These are phyloP conservation scores for Atherix ibis DNA, from an alignment of 2,888 invertebrate genomes.

Conservation along the genomic window DNA sequence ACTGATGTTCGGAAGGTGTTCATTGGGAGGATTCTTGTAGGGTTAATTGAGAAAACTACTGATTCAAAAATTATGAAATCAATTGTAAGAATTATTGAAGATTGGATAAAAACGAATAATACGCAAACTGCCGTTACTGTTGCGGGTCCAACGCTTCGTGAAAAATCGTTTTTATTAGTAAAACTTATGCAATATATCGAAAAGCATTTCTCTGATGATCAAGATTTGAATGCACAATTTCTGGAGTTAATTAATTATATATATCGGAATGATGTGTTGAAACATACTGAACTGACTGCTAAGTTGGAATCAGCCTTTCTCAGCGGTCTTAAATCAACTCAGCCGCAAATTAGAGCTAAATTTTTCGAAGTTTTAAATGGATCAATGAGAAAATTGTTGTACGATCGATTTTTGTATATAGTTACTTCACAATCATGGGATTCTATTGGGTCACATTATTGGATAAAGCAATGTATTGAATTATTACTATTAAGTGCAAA, in stretches of 20 bases:
- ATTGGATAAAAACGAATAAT: slow-evolving; percentile 84
- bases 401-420: slow-evolving; percentile 84
- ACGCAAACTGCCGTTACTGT: slow-evolving; percentile 47
- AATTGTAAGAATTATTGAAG: slow-evolving; percentile 80
- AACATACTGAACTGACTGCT: slow-evolving; percentile 72
- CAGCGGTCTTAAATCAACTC: slow-evolving; percentile 74
- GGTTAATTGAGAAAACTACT: slow-evolving; percentile 84
- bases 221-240: slow-evolving; percentile 80
- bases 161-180: slow-evolving; percentile 86
- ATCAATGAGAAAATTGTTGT: slow-evolving; percentile 69
- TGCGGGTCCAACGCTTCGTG: slow-evolving; percentile 72
- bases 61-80: slow-evolving; percentile 75
- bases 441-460: slow-evolving; percentile 86
- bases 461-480: slow-evolving; percentile 96
- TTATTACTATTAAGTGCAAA: slow-evolving; percentile 70
- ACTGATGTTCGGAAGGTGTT: slow-evolving; percentile 88
- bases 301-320: slow-evolving; percentile 92
- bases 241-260: slow-evolving; percentile 84
- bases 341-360: slow-evolving; percentile 76
- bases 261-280: slow-evolving; percentile 77
- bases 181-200: slow-evolving; percentile 92
- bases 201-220: slow-evolving; percentile 76
- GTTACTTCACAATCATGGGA: slow-evolving; percentile 97
- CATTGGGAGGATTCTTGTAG: slow-evolving; percentile 79
- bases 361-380: slow-evolving; percentile 89